Base-by-base conservation (phyloP, 2,113 vertebrate species). In the Equus przewalskii region DNA sequence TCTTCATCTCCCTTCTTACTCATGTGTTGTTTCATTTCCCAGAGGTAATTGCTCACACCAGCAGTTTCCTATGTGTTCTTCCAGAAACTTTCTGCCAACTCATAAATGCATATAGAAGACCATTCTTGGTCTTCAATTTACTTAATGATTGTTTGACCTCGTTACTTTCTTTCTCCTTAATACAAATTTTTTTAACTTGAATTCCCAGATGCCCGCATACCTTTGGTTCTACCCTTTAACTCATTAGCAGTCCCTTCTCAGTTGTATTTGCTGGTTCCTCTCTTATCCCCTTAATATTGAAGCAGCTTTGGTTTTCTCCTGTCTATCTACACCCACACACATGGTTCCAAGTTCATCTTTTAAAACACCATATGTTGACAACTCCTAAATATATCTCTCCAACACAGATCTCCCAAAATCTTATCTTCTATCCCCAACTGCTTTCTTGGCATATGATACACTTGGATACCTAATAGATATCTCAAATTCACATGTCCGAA, bases 331-430 rank as follows among this genome's bases (percentile, higher is more conserved):
- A 72, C 91, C 91, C 85, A 95, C 72, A 11, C 30, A 49, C 44
- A 51, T 14, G 73, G 56, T 83, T 96, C 91, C 81, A 97, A 84
- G 21, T 92, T 90, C 90, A 96, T 84, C 83, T 72, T 97, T 94
- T 96, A 89, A 96, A 96, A 96, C 46, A 90, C 90, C 96, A 92
- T 92, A 95, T 97, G 94, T 93, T 95, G 82, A 97, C 73, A 97
- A 73, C 51, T 95, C 49, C 67, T 28, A 97, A 94, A 84, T 97
- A 94, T 76, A 72, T 60, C 89, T 85, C 72, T 88, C n/a, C 41
- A 85, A 7, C 65, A 79, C 46, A 64, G 26, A 89, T 62, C 28
- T 93, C 81, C 76, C 65, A 2, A 97, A 73, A 64, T 91, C 44
- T 81, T 64, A 84, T 97, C 82, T 91, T 41, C 18, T 93, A 18